Evolutionary conservation across 2,113 vertebrate species (phyloP).

Genomic region (Candoia aspera): DNA sequence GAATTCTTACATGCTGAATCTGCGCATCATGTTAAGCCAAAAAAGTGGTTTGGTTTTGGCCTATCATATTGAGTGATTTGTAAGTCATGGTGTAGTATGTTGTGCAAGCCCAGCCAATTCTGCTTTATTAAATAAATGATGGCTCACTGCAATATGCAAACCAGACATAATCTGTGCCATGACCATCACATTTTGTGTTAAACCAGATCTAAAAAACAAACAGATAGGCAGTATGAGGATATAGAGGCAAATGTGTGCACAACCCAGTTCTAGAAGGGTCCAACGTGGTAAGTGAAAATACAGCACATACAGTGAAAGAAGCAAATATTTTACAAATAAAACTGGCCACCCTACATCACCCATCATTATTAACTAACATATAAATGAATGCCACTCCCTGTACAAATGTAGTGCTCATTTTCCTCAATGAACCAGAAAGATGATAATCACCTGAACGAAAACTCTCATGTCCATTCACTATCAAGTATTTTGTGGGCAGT

Average conservation of each 20-base stretch:
- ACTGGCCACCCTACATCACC: not conserved
- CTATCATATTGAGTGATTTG: not conserved
- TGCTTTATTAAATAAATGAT: not conserved
- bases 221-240: not conserved
- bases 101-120: not conserved
- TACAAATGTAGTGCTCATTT: not conserved
- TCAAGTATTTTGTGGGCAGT: constrained; percentile 11
- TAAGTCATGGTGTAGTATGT: not conserved
- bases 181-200: too few species aligned
- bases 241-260: not conserved
- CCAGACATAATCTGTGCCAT: not conserved
- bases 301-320: not conserved
- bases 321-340: not conserved
- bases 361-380: not conserved
- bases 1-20: not conserved
- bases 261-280: not conserved
- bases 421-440: not conserved
- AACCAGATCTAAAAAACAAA: not conserved
- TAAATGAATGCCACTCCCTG: too few species aligned
- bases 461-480: not conserved
- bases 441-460: constrained; percentile 7
- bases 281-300: not conserved
- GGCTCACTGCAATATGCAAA: not conserved
- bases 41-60: not conserved
- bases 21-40: not conserved